These are phyloP conservation scores for Typhlomys cinereus DNA, from an alignment of 2,113 vertebrate genomes.

Conservation along the genomic window DNA sequence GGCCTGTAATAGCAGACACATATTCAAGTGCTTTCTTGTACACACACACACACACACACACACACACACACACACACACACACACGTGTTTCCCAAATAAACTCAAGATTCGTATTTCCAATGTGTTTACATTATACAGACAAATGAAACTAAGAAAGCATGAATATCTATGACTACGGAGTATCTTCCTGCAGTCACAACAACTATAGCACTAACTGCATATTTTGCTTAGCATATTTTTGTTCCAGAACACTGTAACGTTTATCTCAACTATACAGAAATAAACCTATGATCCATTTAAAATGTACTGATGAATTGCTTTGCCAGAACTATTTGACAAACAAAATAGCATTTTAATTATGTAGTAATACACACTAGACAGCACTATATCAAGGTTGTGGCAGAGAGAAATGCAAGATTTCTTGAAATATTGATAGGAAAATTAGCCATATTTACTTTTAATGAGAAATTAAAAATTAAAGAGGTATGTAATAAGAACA, in stretches of 20 bases:
- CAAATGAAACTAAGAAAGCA: background rate
- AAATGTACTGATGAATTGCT: conserved; percentile 27
- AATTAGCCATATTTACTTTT: conserved; percentile 76
- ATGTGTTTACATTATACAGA: background rate
- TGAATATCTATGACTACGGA: background rate
- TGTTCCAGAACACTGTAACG: background rate
- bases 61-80: too few relatives aligned
- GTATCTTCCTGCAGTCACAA: background rate
- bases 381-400: conserved; percentile 39
- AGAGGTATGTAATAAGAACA: conserved; percentile 71
- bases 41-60: too few relatives aligned
- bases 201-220: background rate
- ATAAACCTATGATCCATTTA: conserved; percentile 21
- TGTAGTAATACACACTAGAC: conserved; percentile 51
- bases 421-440: conserved; percentile 68
- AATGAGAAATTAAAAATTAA: conserved; percentile 82
- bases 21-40: too few relatives aligned
- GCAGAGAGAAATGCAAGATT: conserved; percentile 62
- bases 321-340: conserved; percentile 34
- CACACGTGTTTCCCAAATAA: background rate
- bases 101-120: background rate
- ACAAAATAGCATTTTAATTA: conserved; percentile 62
- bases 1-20: too few relatives aligned
- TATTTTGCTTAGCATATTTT: background rate
- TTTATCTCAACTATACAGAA: conserved; percentile 18